Base-by-base conservation (phyloP, 2,888 invertebrate species). In the Nomada hirtipes region DNA sequence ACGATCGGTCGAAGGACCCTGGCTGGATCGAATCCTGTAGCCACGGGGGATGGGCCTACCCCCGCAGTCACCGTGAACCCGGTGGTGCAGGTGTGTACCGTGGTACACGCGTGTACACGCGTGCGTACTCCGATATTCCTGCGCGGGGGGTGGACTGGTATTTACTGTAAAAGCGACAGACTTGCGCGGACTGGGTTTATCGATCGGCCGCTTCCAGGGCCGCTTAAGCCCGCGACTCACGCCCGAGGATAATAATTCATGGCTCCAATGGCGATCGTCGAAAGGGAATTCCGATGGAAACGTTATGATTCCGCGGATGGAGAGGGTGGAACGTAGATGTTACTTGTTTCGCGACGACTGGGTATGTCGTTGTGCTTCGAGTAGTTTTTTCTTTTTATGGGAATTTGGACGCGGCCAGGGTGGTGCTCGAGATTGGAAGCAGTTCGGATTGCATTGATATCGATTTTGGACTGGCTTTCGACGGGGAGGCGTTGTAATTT, bases 121-220 rank as follows among this genome's bases (percentile, higher is more conserved):
- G 86, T 86, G 86, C 85, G 83, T 85, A 78, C 75, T 79, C 67
- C 69, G 70, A 60, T 60, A 77, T 70, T 61, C 72, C 64, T 26
- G 60, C 9, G 60, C 64, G 80, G 72, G 47, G 11, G 74, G 61
- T 60, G 80, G 76, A 70, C 57, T 79, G 69, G 83, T 83, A 85
- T 88, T 89, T 89, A 88, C 85, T 72, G 79, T 83, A 83, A 87
- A 88, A 88, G 88, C 87, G 87, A 89, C 85, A 88, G 92, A 92
- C 92, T 90, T 92, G 91, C 92, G 92, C 92, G 90, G 87, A 86
- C 82, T 84, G 81, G 79, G 77, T 84, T 88, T 92, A 92, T 92
- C 91, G 92, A 92, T 92, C 90, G 86, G 86, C 81, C 87, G 89
- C 85, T 90, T 88, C 89, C 88, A 90, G 89, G 89, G 18, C 88